Conservation (phyloP, 2,113 vertebrate species). For the Pantherophis guttatus region DNA sequence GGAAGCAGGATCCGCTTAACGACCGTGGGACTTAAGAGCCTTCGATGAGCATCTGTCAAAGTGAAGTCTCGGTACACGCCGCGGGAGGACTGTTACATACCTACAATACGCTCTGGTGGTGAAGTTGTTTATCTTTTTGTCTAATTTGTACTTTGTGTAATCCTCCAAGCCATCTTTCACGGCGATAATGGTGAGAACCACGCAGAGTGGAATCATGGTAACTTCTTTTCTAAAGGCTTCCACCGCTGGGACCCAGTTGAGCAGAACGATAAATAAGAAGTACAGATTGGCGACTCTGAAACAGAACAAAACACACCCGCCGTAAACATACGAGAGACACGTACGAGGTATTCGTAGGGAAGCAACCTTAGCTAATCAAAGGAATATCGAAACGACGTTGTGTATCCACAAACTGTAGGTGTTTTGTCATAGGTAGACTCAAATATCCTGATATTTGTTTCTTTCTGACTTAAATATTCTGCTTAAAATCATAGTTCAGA, state of each 20-base stretch:
- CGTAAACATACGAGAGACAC: neutral
- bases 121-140: conserved; percentile 89
- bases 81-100: conserved; percentile 67
- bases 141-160: conserved; percentile 87
- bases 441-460: neutral
- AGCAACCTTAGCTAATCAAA: too few species aligned
- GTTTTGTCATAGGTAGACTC: neutral
- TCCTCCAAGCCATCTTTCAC: conserved; percentile 95
- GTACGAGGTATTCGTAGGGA: neutral
- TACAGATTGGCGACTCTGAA: conserved; percentile 92
- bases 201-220: conserved; percentile 91
- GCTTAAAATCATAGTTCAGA: neutral
- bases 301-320: conserved; percentile 28
- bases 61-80: neutral
- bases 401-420: neutral
- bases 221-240: conserved; percentile 98
- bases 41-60: neutral
- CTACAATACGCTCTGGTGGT: conserved; percentile 81
- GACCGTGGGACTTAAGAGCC: too few species aligned
- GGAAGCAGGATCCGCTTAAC: too few species aligned
- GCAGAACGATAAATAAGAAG: conserved; percentile 88
- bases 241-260: conserved; percentile 97
- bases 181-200: conserved; percentile 86
- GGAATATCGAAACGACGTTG: neutral
- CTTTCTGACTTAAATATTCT: neutral